Evolutionary conservation across 2,888 invertebrate species (phyloP).

Genomic region (Plagiodera versicolora): DNA sequence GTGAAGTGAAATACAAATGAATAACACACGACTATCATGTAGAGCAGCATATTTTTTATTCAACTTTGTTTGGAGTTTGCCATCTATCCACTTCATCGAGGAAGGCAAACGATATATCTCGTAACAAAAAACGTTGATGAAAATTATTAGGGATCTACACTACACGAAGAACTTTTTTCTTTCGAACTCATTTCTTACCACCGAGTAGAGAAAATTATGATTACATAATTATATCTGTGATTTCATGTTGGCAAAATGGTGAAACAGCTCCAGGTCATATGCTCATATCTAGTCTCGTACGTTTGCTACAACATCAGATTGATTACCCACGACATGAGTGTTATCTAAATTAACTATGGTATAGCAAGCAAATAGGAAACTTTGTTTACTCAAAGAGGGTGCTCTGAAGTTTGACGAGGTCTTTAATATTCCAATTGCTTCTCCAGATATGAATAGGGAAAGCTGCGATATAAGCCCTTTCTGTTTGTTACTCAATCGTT

Average conservation of each 20-base stretch:
- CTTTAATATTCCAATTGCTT: constrained; percentile 15
- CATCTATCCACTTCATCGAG: too few relatives aligned
- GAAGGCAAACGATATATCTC: too few relatives aligned
- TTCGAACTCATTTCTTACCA: constrained; percentile 10
- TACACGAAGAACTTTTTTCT: constrained; percentile 24
- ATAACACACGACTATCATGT: too few relatives aligned
- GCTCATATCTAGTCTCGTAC: constrained; percentile 20
- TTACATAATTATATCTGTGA: constrained; percentile 37
- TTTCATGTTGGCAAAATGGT: constrained; percentile 28
- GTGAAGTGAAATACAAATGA: too few relatives aligned
- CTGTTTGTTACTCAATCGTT: too few relatives aligned
- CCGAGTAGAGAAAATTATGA: constrained; percentile 32
- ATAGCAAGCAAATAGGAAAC: constrained; percentile 28
- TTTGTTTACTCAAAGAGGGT: constrained; percentile 19
- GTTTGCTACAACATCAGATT: constrained; percentile 27
- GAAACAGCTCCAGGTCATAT: constrained; percentile 23
- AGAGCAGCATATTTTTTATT: too few relatives aligned
- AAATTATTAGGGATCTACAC: constrained; percentile 23
- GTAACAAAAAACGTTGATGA: too few relatives aligned
- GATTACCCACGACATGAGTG: constrained; percentile 30
- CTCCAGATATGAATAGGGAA: too few relatives aligned
- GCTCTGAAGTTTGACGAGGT: constrained; percentile 16
- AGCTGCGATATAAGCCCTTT: too few relatives aligned
- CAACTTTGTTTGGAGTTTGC: too few relatives aligned
- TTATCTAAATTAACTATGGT: constrained; percentile 31